phyloP scores from a whole-genome alignment of 1,140 invertebrate species.

The Halyomorpha halys region DNA sequence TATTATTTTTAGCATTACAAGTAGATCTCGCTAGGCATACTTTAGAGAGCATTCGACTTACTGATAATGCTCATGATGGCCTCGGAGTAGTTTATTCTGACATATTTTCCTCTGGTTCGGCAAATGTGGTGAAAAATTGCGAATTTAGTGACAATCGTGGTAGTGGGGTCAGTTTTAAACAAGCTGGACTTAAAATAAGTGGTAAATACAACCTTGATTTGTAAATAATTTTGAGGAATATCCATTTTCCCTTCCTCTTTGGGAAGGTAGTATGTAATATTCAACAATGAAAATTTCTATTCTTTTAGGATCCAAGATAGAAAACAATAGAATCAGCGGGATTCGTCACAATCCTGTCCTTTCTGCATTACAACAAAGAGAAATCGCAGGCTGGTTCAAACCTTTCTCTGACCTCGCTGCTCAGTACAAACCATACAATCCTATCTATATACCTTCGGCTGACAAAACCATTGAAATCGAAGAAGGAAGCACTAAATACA shows the following conservation, averaged over 20 bases:
- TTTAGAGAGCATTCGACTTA: slow-evolving; percentile 68
- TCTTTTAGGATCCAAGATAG: slow-evolving; percentile 41
- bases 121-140: slow-evolving; percentile 77
- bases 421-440: slow-evolving; percentile 52
- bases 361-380: slow-evolving; percentile 70
- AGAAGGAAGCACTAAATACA: slow-evolving; percentile 62
- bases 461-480: slow-evolving; percentile 51
- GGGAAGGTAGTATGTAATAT: neutral
- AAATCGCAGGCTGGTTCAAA: slow-evolving; percentile 85
- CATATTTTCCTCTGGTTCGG: slow-evolving; percentile 70
- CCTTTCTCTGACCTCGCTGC: slow-evolving; percentile 49
- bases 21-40: slow-evolving; percentile 92
- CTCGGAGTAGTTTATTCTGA: slow-evolving; percentile 81
- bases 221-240: neutral
- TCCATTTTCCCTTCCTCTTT: neutral
- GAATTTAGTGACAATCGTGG: slow-evolving; percentile 78
- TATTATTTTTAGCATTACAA: slow-evolving; percentile 59
- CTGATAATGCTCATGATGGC: slow-evolving; percentile 77
- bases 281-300: neutral
- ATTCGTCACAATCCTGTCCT: slow-evolving; percentile 87
- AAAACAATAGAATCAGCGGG: slow-evolving; percentile 77
- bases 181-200: slow-evolving; percentile 69
- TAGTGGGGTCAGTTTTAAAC: slow-evolving; percentile 80
- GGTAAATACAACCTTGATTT: slow-evolving; percentile 34
- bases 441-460: slow-evolving; percentile 49